Evolutionary conservation across 2,888 invertebrate genomes (phyloP).

Genomic region (Glyphotaelius pellucidus): DNA sequence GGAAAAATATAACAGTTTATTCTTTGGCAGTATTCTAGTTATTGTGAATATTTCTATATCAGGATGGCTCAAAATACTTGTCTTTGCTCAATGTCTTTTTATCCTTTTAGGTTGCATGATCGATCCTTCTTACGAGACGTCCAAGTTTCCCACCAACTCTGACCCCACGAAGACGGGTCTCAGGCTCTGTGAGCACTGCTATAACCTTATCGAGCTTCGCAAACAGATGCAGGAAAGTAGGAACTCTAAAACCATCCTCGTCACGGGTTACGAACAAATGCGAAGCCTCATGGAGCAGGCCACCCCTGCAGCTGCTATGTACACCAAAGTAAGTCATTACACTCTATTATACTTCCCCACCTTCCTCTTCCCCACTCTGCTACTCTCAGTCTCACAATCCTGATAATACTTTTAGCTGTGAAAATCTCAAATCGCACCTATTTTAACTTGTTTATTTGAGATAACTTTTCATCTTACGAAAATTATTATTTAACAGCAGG

Average conservation of each 20-base stretch:
- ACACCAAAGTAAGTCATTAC: conserved; percentile 76
- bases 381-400: no score
- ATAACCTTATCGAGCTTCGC: conserved; percentile 88
- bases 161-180: conserved; percentile 77
- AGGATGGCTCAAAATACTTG: not conserved
- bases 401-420: no score
- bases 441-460: no score
- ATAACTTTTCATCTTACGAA: no score
- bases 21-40: no score
- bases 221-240: conserved; percentile 88
- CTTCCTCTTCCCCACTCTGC: no score
- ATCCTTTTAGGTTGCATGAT: conserved; percentile 73
- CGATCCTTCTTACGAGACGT: conserved; percentile 71
- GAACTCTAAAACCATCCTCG: conserved; percentile 86
- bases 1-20: no score
- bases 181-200: conserved; percentile 86
- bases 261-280: conserved; percentile 90
- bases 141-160: conserved; percentile 68
- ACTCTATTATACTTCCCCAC: no score
- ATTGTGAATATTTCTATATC: no score
- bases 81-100: not conserved
- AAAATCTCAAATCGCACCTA: no score
- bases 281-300: conserved; percentile 87
- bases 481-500: no score
- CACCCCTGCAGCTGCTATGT: conserved; percentile 81